Conservation (phyloP, 2,888 invertebrate genomes). For the Isoperla grammatica region DNA sequence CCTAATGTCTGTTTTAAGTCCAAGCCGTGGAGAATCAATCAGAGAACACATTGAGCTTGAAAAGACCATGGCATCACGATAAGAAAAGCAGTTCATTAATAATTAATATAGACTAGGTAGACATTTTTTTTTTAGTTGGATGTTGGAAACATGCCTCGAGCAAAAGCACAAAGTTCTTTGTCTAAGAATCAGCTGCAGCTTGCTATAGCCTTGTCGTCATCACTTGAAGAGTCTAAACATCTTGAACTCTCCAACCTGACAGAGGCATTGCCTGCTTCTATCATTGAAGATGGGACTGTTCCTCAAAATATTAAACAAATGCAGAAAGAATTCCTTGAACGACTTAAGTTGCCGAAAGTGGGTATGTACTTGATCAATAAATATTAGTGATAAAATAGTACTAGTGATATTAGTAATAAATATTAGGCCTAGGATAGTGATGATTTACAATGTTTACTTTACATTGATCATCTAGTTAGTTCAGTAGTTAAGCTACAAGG, state of each 20-base stretch:
- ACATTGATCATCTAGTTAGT: too few relatives aligned
- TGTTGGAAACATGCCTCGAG: not conserved
- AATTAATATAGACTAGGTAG: not conserved
- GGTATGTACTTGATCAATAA: not conserved
- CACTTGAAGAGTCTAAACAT: slow-evolving; percentile 3
- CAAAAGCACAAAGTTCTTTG: not conserved
- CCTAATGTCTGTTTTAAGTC: slow-evolving; percentile 30
- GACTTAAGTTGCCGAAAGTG: not conserved
- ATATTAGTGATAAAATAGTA: not conserved
- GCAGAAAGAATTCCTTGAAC: slow-evolving; percentile 11
- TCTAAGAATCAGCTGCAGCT: slow-evolving; percentile 9
- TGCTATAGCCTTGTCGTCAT: slow-evolving; percentile 6
- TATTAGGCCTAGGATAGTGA: too few relatives aligned
- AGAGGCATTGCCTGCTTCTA: slow-evolving; percentile 8
- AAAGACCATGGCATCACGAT: too few relatives aligned
- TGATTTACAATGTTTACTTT: too few relatives aligned
- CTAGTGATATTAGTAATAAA: too few relatives aligned
- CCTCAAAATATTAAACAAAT: slow-evolving; percentile 9
- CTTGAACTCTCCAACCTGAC: not conserved
- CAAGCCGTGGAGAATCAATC: not conserved
- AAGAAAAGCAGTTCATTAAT: not conserved
- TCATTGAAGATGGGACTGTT: slow-evolving; percentile 2
- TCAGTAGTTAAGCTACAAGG: too few relatives aligned
- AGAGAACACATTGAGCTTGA: slow-evolving; percentile 1
- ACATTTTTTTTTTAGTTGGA: not conserved